Percentiles rank a stretch among this genome's conserved stretches.
Evolutionary conservation across 2,113 vertebrate species (phyloP).

Genomic region (Ovis canadensis): DNA sequence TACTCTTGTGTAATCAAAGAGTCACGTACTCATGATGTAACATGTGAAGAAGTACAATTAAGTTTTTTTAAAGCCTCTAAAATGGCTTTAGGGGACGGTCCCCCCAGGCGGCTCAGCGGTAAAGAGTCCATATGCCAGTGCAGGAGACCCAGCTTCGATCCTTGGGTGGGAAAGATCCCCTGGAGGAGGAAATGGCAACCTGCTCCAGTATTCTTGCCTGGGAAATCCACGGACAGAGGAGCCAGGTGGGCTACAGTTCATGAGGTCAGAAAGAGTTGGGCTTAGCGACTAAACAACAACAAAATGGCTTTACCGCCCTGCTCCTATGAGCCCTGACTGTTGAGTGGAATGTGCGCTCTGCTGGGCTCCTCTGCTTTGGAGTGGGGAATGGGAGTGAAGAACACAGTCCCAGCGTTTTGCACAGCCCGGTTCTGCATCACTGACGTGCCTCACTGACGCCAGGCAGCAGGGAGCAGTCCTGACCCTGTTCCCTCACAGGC

Average conservation of each 20-base stretch:
- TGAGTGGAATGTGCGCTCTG: neutral
- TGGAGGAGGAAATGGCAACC: neutral
- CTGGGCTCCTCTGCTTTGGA: neutral
- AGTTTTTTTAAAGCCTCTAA: neutral
- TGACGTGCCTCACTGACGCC: neutral
- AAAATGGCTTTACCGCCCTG: neutral
- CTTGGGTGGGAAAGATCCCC: neutral
- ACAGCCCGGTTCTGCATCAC: neutral
- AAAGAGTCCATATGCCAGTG: neutral
- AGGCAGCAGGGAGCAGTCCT: neutral
- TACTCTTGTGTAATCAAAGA: neutral
- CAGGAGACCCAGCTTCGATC: neutral
- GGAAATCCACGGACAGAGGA: neutral
- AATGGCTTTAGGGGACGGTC: neutral
- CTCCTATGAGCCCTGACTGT: neutral
- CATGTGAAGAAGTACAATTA: neutral
- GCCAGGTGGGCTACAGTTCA: neutral
- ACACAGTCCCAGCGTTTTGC: no score
- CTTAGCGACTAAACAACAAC: neutral
- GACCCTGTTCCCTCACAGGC: neutral
- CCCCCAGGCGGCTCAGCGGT: rapidly evolving
- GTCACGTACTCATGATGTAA: neutral
- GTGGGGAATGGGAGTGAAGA: neutral
- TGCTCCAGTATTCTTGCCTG: neutral
- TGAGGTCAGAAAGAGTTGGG: neutral